These are phyloP conservation scores for Phalacrocorax carbo DNA, from an alignment of 2,113 vertebrate genomes.

Conservation along the genomic window DNA sequence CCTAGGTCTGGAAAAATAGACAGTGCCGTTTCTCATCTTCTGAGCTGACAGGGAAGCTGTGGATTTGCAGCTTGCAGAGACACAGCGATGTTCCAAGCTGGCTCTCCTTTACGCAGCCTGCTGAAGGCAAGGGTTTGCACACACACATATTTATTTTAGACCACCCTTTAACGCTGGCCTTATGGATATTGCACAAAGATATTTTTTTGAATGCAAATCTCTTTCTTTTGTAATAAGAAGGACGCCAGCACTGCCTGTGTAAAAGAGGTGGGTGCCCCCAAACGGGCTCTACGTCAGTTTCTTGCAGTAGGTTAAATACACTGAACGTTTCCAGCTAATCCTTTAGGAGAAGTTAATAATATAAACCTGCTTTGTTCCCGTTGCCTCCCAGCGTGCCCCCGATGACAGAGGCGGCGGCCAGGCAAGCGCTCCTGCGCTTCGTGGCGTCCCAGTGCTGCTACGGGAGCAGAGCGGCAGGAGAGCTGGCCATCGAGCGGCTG, in stretches of 20 bases:
- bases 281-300: neutral
- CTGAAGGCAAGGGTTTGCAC: neutral
- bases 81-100: accelerated
- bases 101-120: neutral
- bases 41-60: neutral
- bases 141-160: neutral
- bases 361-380: neutral
- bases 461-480: conserved; percentile 72
- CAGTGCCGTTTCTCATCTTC: neutral
- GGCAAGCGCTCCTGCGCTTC: conserved; percentile 78
- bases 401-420: conserved; percentile 78
- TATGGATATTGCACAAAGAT: neutral
- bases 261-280: neutral
- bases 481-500: conserved; percentile 78
- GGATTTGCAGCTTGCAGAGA: neutral
- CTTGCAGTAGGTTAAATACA: neutral
- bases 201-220: neutral
- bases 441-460: conserved; percentile 78
- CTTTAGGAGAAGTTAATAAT: neutral
- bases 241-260: no score
- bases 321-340: neutral
- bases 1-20: neutral
- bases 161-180: neutral
- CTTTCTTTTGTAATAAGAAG: neutral
- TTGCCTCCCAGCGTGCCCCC: conserved; percentile 67